Evolutionary conservation across 2,888 invertebrate species (phyloP).

Genomic region (Eugnorisma glareosa): DNA sequence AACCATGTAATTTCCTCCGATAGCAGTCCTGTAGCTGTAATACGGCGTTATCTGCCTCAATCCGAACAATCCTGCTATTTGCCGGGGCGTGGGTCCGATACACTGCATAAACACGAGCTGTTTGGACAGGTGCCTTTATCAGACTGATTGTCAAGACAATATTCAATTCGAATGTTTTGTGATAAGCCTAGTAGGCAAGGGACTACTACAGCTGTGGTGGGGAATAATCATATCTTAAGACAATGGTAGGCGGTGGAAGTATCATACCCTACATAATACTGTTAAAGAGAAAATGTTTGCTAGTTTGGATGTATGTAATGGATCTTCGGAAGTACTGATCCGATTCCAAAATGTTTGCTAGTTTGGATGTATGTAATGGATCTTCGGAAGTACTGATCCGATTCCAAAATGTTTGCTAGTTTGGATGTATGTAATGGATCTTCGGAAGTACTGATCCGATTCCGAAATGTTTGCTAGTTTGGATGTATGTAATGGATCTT

Average conservation of each 20-base stretch:
- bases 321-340: too few species aligned
- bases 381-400: too few species aligned
- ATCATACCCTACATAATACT: neutral
- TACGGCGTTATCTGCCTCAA: constrained; percentile 54
- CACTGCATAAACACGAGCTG: constrained; percentile 68
- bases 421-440: too few species aligned
- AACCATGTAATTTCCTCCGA: constrained; percentile 37
- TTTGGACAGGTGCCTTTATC: constrained; percentile 77
- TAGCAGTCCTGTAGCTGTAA: constrained; percentile 29
- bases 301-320: too few species aligned
- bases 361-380: too few species aligned
- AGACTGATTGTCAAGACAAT: constrained; percentile 62
- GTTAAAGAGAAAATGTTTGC: too few species aligned
- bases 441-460: too few species aligned
- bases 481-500: too few species aligned
- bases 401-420: too few species aligned
- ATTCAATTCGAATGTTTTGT: constrained; percentile 35
- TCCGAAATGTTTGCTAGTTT: too few species aligned
- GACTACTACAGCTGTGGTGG: neutral
- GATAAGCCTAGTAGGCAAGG: neutral
- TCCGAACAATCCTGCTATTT: constrained; percentile 56
- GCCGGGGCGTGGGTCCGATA: constrained; percentile 68
- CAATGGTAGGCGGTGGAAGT: neutral
- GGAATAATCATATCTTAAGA: constrained; percentile 3
- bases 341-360: neutral